Evolutionary conservation across 2,113 vertebrate species (phyloP), one percentile per base, ranked within the genome.

Genomic region (Neomonachus schauinslandi): DNA sequence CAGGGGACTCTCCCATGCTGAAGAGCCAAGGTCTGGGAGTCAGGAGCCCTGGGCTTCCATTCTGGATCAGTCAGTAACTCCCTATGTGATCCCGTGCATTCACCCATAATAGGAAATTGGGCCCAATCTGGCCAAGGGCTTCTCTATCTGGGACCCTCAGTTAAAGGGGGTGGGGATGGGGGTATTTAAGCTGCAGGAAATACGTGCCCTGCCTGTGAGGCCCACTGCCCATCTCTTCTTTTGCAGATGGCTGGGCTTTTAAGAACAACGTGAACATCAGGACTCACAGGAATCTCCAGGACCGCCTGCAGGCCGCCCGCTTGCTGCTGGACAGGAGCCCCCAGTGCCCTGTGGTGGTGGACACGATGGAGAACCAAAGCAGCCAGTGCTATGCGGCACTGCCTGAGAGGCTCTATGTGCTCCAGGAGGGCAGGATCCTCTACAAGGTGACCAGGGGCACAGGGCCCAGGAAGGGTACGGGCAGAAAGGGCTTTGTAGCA

Each of bases 231-330:
- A 93, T 4, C 89, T 96, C 97, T 87, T 89, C 61, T 92, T 12
- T 97, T 94, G 65, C 88, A 99, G 99, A 99, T 95, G 99, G 98
- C 91, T 99, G 99, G 99, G 99, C 99, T 96, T 99, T 99, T 95
- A 98, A 96, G 97, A 99, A 99, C 98, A 99, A 99, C 10, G 39
- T 99, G 46, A 87, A 99, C 92, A 99, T 99, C 98, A 99, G 98
- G 77, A 98, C 98, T 82, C 99, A 99, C 98, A 98, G 26, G 97
- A 99, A 94, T 98, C 98, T 99, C 77, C 98, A 99, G 98, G 99
- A 99, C 24, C 98, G 99, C 87, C 98, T 99, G 95, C 96, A 12
- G 13, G 99, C 99, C 8, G 99, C 99, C 53, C 98, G 92, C 36
- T 84, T 99, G 91, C 99, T 99, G 94, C 91, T 99, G 90, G 97